These are phyloP conservation scores for Macropus fuliginosus DNA, from an alignment of 2,797 vertebrate species.

Conservation along the genomic window DNA sequence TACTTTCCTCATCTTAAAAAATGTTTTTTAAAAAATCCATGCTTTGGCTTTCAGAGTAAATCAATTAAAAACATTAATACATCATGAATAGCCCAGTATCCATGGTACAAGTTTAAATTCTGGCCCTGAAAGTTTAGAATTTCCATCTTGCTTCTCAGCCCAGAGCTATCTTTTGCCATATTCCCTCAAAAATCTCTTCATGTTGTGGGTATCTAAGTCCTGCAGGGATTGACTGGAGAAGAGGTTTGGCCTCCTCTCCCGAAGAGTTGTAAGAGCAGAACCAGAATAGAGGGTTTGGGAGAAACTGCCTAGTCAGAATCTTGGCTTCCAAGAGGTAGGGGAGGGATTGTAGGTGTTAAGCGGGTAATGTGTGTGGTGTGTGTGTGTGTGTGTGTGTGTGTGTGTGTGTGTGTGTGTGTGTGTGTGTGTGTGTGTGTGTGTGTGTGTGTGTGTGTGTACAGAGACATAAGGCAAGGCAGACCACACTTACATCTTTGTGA, in stretches of 20 bases:
- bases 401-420: not conserved
- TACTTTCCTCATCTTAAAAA: not conserved
- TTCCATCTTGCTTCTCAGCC: not conserved
- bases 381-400: not conserved
- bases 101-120: not conserved
- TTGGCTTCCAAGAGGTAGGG: not conserved
- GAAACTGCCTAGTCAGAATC: not conserved
- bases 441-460: rapidly evolving
- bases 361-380: no score
- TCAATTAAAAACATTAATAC: not conserved
- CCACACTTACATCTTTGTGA: not conserved
- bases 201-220: not conserved
- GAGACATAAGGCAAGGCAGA: not conserved
- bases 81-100: not conserved
- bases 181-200: not conserved
- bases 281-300: not conserved
- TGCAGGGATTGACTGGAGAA: not conserved
- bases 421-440: not conserved
- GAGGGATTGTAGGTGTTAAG: not conserved
- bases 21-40: not conserved
- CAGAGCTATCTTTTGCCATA: not conserved
- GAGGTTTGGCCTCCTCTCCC: not conserved
- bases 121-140: not conserved
- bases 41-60: not conserved
- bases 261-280: not conserved